phyloP scores from a whole-genome alignment of 2,797 vertebrate species.

The Paramormyrops hopkinsi region DNA sequence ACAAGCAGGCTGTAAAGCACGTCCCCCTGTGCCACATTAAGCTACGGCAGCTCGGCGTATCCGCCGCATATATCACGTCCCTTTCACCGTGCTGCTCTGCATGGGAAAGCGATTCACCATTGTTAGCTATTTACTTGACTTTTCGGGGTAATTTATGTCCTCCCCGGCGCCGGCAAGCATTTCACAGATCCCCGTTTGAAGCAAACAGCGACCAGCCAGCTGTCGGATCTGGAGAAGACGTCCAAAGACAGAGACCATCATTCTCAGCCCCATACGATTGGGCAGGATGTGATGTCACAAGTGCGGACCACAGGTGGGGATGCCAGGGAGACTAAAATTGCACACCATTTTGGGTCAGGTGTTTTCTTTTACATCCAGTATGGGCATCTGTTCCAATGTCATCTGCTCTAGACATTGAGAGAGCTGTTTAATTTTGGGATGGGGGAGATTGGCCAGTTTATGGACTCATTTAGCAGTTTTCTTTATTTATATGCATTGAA shows the following conservation, averaged over 20 bases:
- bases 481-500: conserved; percentile 37
- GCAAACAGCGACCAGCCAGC: neutral
- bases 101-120: conserved; percentile 34
- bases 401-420: conserved; percentile 19
- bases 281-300: conserved; percentile 58
- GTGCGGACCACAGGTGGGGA: conserved; percentile 57
- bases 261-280: conserved; percentile 26
- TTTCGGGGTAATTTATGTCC: conserved; percentile 41
- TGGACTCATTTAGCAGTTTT: conserved; percentile 39
- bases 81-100: conserved; percentile 34
- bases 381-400: conserved; percentile 18
- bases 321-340: conserved; percentile 36
- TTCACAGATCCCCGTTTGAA: conserved; percentile 18
- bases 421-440: conserved; percentile 11
- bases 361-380: conserved; percentile 27
- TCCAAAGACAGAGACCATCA: neutral
- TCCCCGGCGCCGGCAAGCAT: neutral
- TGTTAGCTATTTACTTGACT: conserved; percentile 38
- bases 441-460: conserved; percentile 28
- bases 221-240: neutral
- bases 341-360: conserved; percentile 37
- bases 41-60: conserved; percentile 52
- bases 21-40: conserved; percentile 56
- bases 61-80: conserved; percentile 55
- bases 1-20: conserved; percentile 57